Evolutionary conservation across 1,140 invertebrate species (phyloP), one percentile per base, ranked within the genome.

Genomic region (Babylonia areolata): DNA sequence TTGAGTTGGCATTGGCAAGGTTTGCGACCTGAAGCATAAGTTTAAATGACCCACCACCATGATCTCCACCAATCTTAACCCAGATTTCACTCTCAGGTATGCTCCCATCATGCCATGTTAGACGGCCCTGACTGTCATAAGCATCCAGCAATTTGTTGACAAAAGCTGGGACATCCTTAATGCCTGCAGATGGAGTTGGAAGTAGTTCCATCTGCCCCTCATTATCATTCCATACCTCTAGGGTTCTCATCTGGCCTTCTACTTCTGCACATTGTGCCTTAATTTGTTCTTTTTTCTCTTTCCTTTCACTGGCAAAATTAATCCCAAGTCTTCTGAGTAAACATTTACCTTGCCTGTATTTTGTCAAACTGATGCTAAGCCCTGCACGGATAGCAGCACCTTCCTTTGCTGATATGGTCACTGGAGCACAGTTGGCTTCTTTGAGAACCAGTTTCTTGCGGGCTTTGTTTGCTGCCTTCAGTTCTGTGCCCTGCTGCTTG

Each of bases 41-140:
- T n/a, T n/a, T n/a, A n/a, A n/a, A n/a, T n/a, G n/a, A 85, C 23
- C 54, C 39, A 6, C 46, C 71, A 2, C 83, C 83, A 77, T 85
- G 83, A 31, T 85, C 84, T n/a, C 71, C 84, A 15, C 84, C 84
- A 11, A 85, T 33, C 37, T 85, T 85, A 2, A 85, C 40, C 84
- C 84, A 85, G 23, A 85, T 35, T 37, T 85, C 84, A 2, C 78
- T 37, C 15, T 77, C 71, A n/a, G 84, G 73, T 5, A 85, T 85
- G 3, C 33, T 5, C 20, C n/a, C 46, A 28, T 54, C 42, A 78
- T 85, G 84, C 84, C 73, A 85, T 11, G 84, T 77, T 23, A 85
- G 33, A 5, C 31, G n/a, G 9, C 71, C 35, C 23, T 77, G 37
- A 42, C n/a, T 31, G 20, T 77, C n/a, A 54, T 78, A 85, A 3